These are phyloP conservation scores for Priocnemis perturbator DNA, from an alignment of 2,888 invertebrate genomes.

Conservation along the genomic window DNA sequence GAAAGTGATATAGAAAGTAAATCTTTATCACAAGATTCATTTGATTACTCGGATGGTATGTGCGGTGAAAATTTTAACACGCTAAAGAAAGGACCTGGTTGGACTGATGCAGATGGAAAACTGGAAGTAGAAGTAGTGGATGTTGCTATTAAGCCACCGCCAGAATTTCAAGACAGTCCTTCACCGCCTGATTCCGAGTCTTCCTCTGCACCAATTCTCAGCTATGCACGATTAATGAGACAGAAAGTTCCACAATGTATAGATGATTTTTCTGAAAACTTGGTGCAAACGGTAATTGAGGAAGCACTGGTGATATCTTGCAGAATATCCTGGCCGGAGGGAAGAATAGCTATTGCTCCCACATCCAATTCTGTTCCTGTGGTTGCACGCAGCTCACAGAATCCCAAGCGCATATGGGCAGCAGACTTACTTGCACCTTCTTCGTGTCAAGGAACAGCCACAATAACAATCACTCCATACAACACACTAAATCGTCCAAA, in stretches of 20 bases:
- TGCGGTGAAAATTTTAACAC: conserved; percentile 90
- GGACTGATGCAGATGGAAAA: conserved; percentile 76
- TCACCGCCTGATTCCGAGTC: conserved; percentile 72
- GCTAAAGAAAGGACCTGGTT: conserved; percentile 85
- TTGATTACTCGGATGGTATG: conserved; percentile 87
- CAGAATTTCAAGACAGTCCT: conserved; percentile 86
- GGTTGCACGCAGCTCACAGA: conserved; percentile 51
- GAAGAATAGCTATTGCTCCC: conserved; percentile 67
- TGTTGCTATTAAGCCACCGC: conserved; percentile 87
- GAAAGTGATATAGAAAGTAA: conserved; percentile 89
- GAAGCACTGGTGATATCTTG: conserved; percentile 76
- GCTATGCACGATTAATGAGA: conserved; percentile 54
- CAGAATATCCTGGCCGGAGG: conserved; percentile 73
- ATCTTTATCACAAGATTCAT: conserved; percentile 87
- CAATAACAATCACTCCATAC: conserved; percentile 71
- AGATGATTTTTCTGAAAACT: conserved; percentile 75
- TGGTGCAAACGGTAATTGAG: conserved; percentile 76
- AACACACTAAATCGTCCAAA: conserved; percentile 79
- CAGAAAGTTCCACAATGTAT: conserved; percentile 63
- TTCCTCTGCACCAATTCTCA: conserved; percentile 66
- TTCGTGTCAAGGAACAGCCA: conserved; percentile 67
- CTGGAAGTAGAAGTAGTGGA: conserved; percentile 77
- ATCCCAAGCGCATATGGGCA: conserved; percentile 74
- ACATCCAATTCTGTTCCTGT: conserved; percentile 53
- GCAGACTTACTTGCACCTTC: conserved; percentile 79